Evolutionary conservation across 2,888 invertebrate genomes (phyloP), one percentile per base, ranked within the genome.

Genomic region (Philonicus albiceps): DNA sequence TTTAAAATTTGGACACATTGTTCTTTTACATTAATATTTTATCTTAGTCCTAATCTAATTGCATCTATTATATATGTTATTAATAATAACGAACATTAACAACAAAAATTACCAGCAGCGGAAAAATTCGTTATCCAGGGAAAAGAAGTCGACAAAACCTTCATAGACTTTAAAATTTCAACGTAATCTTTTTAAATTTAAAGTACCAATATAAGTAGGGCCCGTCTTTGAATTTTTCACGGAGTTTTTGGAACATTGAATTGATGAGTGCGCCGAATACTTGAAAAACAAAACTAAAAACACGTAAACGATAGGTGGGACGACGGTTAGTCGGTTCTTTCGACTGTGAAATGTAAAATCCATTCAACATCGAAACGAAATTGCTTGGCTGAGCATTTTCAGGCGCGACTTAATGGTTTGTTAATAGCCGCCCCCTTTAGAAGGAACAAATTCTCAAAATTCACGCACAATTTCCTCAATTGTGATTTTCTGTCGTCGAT

Each of bases 391-490:
- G 19, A 80, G 80, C 27, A 30, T 53, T 80, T 49, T 53, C 31
- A 22, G 27, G n/a, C 34, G 27, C 80, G 34, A 13, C 74, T 53
- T 86, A 87, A 87, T 87, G 87, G 76, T 74, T 64, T 80, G 78
- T 85, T 87, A 86, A 87, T 86, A 86, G 86, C 73, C 78, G 43
- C 40, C 72, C 49, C 81, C 19, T 75, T 37, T 74, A 49, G 40
- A 43, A 43, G 11, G 78, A 85, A 72, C 43, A 85, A 86, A 85
- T 87, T 72, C 83, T 86, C 43, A 34, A 73, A 86, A 85, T 87
- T 87, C 83, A 87, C 86, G 87, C 87, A 87, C 86, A 87, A 87
- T 87, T 87, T 87, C 86, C 86, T 85, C 86, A 40, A 87, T 87
- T 87, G 86, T 87, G 84, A 31, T 16, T n/a, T 76, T 76, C 75